Base-by-base conservation (phyloP, 1,140 invertebrate genomes). In the Panulirus ornatus region DNA sequence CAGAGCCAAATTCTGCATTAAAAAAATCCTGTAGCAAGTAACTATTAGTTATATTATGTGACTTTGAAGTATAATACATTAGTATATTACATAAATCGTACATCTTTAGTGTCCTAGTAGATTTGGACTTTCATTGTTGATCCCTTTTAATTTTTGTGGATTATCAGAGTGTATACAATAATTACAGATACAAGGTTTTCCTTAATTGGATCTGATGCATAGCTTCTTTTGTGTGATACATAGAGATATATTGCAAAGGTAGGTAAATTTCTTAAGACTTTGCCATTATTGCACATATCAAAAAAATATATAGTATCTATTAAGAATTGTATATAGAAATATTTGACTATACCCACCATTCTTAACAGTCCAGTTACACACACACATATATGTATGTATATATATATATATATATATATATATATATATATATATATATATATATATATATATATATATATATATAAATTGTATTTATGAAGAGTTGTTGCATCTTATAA, bases 401-500 rank as follows among this genome's bases (percentile, higher is more conserved):
- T 2, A 73, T 36, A 73, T 73, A 36, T 73, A 73, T 73, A 73
- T 38, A 73, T n/a, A 70, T 0, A 34, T 51, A 79, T 79, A 79
- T 79, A 44, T 66, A 84, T 66, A 47, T 84, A 71, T 84, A 83
- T 83, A 22, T 58, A 63, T 63, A 83, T 36, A 83, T n/a, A 66
- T 36, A 83, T 22, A 83, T 30, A 81, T 34, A 83, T 83, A 83
- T 83, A 58, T 83, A 83, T 51, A 83, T 83, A 30, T 66, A 66
- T 63, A 83, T 66, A 63, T 84, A 84, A 16, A 34, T 63, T 70
- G 40, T 54, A 84, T 40, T 40, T 84, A 70, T 82, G 16, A 58
- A 58, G 8, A 63, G 14, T 22, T 58, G 54, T 58, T 22, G 54
- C 54, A 58, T 58, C 54, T 58, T n/a, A n/a, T n/a, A n/a, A n/a